These are phyloP conservation scores for Pelodytes ibericus DNA, from an alignment of 2,797 vertebrate genomes.

Conservation along the genomic window DNA sequence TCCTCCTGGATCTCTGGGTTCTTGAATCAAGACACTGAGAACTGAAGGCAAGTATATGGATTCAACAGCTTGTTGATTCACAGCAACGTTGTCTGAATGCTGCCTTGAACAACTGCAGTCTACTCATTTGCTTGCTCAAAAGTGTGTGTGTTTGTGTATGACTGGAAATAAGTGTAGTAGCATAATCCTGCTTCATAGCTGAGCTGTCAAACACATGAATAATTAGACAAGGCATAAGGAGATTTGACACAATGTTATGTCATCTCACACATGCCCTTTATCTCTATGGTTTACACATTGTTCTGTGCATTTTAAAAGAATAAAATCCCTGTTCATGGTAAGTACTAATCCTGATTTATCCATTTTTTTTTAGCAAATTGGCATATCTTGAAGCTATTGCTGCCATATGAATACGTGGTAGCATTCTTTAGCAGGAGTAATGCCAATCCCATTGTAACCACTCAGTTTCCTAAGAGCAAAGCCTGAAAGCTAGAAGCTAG, in stretches of 20 bases:
- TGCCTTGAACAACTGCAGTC: slow-evolving; percentile 16
- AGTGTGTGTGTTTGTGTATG: not conserved
- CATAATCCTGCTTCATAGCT: not conserved
- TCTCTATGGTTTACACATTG: too few relatives aligned
- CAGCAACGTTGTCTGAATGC: slow-evolving; percentile 25
- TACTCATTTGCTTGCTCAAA: not conserved
- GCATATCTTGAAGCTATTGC: slow-evolving; percentile 14
- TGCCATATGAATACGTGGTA: slow-evolving; percentile 41
- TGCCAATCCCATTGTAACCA: slow-evolving; percentile 12
- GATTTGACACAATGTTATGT: not conserved
- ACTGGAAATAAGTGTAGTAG: not conserved
- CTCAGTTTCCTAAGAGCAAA: not conserved
- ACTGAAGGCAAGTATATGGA: slow-evolving; percentile 65
- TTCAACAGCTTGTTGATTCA: slow-evolving; percentile 46
- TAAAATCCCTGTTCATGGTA: not conserved
- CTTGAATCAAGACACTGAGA: slow-evolving; percentile 36
- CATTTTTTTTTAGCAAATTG: too few relatives aligned
- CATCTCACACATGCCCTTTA: too few relatives aligned
- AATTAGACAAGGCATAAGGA: not conserved
- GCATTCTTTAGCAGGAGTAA: not conserved
- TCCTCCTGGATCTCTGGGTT: slow-evolving; percentile 44
- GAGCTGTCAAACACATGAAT: slow-evolving; percentile 1
- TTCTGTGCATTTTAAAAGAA: too few relatives aligned
- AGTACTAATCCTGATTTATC: not conserved
- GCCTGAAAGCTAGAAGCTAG: too few relatives aligned